phyloP scores from a whole-genome alignment of 2,888 invertebrate species.

The Aphodius sticticus region DNA sequence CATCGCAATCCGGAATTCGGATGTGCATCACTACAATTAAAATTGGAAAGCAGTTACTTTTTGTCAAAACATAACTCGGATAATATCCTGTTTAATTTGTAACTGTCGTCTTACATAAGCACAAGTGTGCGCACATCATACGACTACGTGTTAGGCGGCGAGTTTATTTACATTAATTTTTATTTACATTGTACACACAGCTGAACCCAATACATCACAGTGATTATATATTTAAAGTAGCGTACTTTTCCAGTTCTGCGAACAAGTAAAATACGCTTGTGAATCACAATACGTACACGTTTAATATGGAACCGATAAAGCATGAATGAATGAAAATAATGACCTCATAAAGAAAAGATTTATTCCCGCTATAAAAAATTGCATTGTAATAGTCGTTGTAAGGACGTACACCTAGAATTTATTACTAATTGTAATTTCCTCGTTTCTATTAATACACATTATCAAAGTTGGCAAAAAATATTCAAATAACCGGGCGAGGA shows the following conservation, averaged over 20 bases:
- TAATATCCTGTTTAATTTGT: neutral
- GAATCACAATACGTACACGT: neutral
- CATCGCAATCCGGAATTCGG: too few species aligned
- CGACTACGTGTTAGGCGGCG: too few species aligned
- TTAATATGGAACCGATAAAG: neutral
- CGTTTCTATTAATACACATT: neutral
- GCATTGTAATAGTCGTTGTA: neutral
- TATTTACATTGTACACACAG: neutral
- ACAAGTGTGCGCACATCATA: neutral
- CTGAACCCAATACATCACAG: neutral
- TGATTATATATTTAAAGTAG: neutral
- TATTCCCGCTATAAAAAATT: constrained; percentile 4
- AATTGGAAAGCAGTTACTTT: neutral
- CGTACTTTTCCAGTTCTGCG: neutral
- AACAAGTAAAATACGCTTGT: neutral
- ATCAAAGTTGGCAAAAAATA: neutral
- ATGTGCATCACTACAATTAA: too few species aligned
- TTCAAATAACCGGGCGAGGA: neutral
- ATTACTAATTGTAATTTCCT: neutral
- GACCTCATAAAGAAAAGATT: neutral
- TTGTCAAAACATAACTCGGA: neutral
- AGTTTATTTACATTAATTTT: neutral
- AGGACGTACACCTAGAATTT: neutral
- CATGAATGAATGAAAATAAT: neutral
- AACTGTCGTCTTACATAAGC: constrained; percentile 4